Conservation (phyloP, 1,140 invertebrate species). For the Megathymus violae region DNA sequence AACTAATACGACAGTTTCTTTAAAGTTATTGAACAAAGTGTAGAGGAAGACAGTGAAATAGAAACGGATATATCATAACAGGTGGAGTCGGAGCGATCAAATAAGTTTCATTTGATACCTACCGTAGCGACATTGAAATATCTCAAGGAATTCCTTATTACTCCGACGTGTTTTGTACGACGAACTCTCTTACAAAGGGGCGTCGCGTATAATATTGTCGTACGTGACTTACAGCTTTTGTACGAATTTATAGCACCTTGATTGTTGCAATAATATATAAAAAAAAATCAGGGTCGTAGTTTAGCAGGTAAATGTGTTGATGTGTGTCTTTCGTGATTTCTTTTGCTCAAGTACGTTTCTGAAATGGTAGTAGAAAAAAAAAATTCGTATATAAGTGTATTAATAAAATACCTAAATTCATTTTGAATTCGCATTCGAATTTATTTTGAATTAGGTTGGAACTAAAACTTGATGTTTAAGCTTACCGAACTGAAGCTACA, state of each 20-base stretch:
- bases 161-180: not conserved
- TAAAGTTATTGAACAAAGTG: not conserved
- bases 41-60: not conserved
- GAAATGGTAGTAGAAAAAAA: too few species aligned
- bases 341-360: too few species aligned
- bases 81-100: slow-evolving; percentile 5
- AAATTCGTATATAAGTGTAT: too few species aligned
- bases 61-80: slow-evolving; percentile 1
- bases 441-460: too few species aligned
- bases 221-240: slow-evolving; percentile 2
- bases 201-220: not conserved
- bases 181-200: slow-evolving; percentile 6
- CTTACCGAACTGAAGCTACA: too few species aligned
- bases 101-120: slow-evolving; percentile 5
- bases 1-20: too few species aligned
- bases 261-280: not conserved
- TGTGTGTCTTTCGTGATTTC: too few species aligned
- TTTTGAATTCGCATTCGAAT: too few species aligned
- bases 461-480: too few species aligned
- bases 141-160: slow-evolving; percentile 7
- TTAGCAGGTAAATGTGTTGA: too few species aligned
- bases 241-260: not conserved
- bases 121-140: slow-evolving; percentile 3
- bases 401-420: too few species aligned
- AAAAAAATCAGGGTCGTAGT: too few species aligned